Evolutionary conservation across 1,140 invertebrate species (phyloP), one percentile per base, ranked within the genome.

Genomic region (Drosophila lacertosa): DNA sequence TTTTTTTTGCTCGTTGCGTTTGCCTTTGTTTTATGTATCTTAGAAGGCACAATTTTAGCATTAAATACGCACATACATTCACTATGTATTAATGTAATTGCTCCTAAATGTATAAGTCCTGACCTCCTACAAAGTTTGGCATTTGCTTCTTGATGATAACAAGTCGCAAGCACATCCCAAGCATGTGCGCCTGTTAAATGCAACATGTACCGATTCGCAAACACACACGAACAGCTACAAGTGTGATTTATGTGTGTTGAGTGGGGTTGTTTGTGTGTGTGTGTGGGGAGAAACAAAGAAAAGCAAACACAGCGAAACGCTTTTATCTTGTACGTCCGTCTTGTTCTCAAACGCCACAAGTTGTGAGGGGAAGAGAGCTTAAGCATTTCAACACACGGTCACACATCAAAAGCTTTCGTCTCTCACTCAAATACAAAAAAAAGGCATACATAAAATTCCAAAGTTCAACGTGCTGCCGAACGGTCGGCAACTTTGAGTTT

Each of bases 391-490:
- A n/a, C 45, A 68, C 26, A 51, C 26, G 37, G 44, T 70, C 65
- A 68, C 55, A 79, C 65, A 64, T 74, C 55, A 76, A 79, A 84
- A 80, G 67, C 77, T 81, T 65, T 47, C 15, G 32, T n/a, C 44
- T 29, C 55, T 35, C 62, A 16, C 51, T 26, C 48, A 26, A 54
- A 54, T 20, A 37, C 18, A 54, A 24, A 35, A 29, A 20, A 35
- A 26, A 20, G 24, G 18, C 18, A 68, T 16, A 35, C 24, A 64
- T 7, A 37, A 48, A 59, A 59, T 64, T 63, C 60, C 60, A 62
- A 84, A 86, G 81, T 86, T 86, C 81, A 86, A 81, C 74, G 81
- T 63, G 82, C 73, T 63, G 82, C 73, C 57, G 54, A 59, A 29
- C 53, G 24, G 18, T 18, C 45, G 40, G 48, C 55, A 48, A 67